Evolutionary conservation across 2,888 invertebrate species (phyloP), one percentile per base, ranked within the genome.

Genomic region (Philhelius pedissequus): DNA sequence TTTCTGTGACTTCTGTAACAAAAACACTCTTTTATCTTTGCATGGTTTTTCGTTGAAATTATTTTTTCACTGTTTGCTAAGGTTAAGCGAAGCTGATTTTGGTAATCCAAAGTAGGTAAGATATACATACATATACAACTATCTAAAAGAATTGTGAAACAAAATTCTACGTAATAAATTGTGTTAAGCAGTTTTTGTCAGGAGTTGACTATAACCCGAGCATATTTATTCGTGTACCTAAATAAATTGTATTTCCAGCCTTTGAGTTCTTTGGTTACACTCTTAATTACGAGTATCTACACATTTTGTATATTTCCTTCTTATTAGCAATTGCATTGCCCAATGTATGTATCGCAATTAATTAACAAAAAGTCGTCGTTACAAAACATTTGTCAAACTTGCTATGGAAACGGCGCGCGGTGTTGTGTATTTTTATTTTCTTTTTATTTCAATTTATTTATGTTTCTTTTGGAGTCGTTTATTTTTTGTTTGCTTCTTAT

Each of bases 271-370:
- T 13, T 8, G 15, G 20, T 52, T 56, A 13, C 13, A 13, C 56
- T 56, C 18, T 75, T n/a, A 30, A 68, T 48, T 56, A 11, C 64
- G 20, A 32, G 45, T 22, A 48, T 13, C 22, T 40, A 18, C 15
- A n/a, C 11, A n/a, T n/a, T n/a, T n/a, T n/a, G n/a, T 45, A 9
- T 9, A 66, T 73, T 79, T 68, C 52, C 54, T 40, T 48, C 32
- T 18, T 54, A 81, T 75, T 62, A 43, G 18, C 18, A 54, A 73
- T 54, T 45, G n/a, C 30, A 38, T 76, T 71, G 40, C 58, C 9
- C 58, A 75, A 81, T 76, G 56, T 69, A 81, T 76, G 56, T 69
- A 75, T 76, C 66, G 52, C 62, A 64, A 70, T 75, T 70, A 80
- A 75, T 70, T 66, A 81, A 45, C 40, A 71, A 56, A 20, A 70